Percentiles rank a stretch among this genome's conserved stretches.
These are phyloP conservation scores for Nannospalax galili DNA, from an alignment of 2,113 vertebrate species.

Conservation along the genomic window DNA sequence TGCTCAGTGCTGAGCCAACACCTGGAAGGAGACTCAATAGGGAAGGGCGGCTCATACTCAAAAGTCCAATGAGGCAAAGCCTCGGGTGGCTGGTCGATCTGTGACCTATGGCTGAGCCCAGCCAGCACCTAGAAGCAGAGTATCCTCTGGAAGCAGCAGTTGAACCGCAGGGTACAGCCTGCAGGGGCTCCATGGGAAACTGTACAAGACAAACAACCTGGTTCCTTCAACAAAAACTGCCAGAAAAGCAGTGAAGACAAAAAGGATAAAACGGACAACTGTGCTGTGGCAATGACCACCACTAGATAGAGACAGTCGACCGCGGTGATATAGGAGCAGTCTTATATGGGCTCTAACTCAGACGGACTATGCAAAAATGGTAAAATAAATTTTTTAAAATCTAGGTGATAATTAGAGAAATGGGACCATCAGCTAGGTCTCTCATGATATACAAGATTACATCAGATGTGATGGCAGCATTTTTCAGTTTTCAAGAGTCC, in stretches of 20 bases:
- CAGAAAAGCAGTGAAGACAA: background rate
- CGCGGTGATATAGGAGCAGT: rapidly evolving
- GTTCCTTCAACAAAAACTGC: background rate
- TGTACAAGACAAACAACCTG: background rate
- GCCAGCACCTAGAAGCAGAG: background rate
- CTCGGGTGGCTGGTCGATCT: background rate
- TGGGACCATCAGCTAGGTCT: background rate
- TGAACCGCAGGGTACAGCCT: background rate
- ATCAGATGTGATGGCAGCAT: background rate
- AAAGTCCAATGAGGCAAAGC: background rate
- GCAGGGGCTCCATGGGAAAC: background rate
- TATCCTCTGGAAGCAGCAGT: background rate
- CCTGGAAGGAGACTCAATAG: background rate
- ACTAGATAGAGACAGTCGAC: background rate
- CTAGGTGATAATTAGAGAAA: background rate
- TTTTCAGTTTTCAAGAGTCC: background rate
- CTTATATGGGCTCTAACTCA: background rate
- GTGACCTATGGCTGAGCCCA: background rate
- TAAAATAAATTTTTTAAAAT: background rate
- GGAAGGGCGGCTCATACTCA: background rate
- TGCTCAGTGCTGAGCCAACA: background rate
- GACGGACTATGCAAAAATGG: background rate
- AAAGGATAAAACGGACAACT: background rate
- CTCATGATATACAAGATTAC: background rate
- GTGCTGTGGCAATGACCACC: background rate